A percentile compares a stretch with the other conserved stretches of the same genome.
Conservation (phyloP, 2,888 invertebrate genomes). For the Hypercompe scribonia region DNA sequence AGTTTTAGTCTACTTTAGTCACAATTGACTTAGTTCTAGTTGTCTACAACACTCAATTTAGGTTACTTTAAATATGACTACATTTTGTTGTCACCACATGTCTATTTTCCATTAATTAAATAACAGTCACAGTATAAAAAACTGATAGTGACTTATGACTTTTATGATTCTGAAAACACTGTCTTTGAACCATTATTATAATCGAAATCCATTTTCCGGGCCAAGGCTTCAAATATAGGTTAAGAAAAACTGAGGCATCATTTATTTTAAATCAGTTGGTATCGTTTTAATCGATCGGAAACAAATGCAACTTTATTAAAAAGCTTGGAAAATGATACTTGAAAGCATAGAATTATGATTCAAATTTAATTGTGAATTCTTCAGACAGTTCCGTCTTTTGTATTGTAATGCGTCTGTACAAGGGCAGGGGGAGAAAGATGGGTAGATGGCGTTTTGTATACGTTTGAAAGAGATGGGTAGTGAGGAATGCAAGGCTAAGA, state of each 20-base stretch:
- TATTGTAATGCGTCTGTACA: constrained; percentile 76
- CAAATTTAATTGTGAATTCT: constrained; percentile 68
- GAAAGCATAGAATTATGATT: constrained; percentile 56
- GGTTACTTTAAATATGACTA: background rate
- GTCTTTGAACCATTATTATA: constrained; percentile 31
- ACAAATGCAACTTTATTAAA: constrained; percentile 63
- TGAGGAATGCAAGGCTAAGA: constrained; percentile 79
- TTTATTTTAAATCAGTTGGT: constrained; percentile 75
- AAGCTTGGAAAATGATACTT: constrained; percentile 55
- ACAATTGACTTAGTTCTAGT: background rate
- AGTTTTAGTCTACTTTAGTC: background rate
- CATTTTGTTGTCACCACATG: background rate
- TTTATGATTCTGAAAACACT: constrained; percentile 16
- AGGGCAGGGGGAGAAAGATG: constrained; percentile 73
- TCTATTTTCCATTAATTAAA: background rate
- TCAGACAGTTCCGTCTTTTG: constrained; percentile 78
- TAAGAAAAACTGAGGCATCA: constrained; percentile 68
- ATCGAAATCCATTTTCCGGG: constrained; percentile 50
- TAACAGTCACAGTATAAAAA: background rate
- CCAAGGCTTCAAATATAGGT: constrained; percentile 74
- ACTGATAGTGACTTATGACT: constrained; percentile 11
- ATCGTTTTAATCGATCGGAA: constrained; percentile 68
- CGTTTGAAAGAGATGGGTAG: constrained; percentile 59
- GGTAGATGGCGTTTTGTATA: constrained; percentile 46
- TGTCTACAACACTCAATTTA: background rate